phyloP scores from a whole-genome alignment of 2,888 invertebrate genomes.

The Cephonodes hylas region DNA sequence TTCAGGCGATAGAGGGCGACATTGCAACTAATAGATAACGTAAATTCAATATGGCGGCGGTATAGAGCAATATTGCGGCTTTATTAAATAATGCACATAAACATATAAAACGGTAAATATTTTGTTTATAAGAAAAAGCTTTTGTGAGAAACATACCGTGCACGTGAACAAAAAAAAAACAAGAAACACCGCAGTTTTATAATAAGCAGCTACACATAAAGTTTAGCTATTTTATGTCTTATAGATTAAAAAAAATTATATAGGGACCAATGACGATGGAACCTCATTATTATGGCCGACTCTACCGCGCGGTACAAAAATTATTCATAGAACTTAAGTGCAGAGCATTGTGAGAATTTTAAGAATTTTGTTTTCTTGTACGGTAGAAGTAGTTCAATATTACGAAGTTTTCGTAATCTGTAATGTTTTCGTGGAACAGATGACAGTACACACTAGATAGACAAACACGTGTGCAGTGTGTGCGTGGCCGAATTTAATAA shows the following conservation, averaged over 20 bases:
- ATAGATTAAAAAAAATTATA: neutral
- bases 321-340: neutral
- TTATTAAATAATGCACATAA: neutral
- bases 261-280: neutral
- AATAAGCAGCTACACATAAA: neutral
- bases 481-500: slow-evolving; percentile 56
- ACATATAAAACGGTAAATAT: neutral
- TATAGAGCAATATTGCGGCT: neutral
- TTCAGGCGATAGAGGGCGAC: slow-evolving; percentile 48
- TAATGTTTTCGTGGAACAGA: neutral
- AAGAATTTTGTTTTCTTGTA: neutral
- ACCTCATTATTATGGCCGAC: neutral
- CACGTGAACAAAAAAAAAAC: neutral
- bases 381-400: neutral
- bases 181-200: neutral
- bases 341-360: neutral
- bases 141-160: neutral
- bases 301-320: neutral
- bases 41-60: slow-evolving; percentile 66
- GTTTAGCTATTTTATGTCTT: neutral
- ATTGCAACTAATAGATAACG: slow-evolving; percentile 28
- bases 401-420: slow-evolving; percentile 6
- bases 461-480: slow-evolving; percentile 57
- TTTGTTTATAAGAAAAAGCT: neutral
- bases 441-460: slow-evolving; percentile 17